Conservation (phyloP, 2,888 invertebrate species). For the Isoperla grammatica region DNA sequence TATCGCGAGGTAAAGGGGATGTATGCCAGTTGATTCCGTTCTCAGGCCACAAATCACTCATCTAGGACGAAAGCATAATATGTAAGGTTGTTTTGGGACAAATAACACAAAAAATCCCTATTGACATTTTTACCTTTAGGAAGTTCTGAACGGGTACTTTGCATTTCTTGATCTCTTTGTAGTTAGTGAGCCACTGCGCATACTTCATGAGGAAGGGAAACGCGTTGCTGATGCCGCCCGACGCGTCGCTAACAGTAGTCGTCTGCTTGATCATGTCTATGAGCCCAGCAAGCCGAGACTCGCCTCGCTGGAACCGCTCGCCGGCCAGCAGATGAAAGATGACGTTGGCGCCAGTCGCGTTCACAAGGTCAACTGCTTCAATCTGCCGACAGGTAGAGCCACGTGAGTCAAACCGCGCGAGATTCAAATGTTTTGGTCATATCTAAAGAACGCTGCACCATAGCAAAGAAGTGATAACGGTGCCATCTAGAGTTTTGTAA, state of each 20-base stretch:
- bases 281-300: conserved; percentile 4
- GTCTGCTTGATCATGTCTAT: neutral
- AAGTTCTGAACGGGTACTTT: conserved; percentile 5
- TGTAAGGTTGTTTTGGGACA: too few species aligned
- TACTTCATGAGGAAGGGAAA: neutral
- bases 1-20: too few species aligned
- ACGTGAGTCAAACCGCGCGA: too few species aligned
- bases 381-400: neutral
- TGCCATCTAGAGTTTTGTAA: neutral
- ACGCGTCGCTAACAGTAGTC: conserved; percentile 7
- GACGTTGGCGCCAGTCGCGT: conserved; percentile 21
- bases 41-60: too few species aligned
- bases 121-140: conserved; percentile 8
- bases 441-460: neutral
- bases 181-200: conserved; percentile 19
- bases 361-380: conserved; percentile 8
- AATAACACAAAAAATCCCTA: too few species aligned
- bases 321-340: conserved; percentile 21
- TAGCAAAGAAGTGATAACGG: too few species aligned
- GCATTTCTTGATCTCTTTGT: neutral
- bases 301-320: conserved; percentile 10
- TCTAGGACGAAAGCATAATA: too few species aligned
- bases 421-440: too few species aligned
- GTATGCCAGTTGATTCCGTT: too few species aligned
- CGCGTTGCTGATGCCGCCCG: conserved; percentile 4